Evolutionary conservation across 2,113 vertebrate genomes (phyloP).

Genomic region (Plectropomus leopardus): DNA sequence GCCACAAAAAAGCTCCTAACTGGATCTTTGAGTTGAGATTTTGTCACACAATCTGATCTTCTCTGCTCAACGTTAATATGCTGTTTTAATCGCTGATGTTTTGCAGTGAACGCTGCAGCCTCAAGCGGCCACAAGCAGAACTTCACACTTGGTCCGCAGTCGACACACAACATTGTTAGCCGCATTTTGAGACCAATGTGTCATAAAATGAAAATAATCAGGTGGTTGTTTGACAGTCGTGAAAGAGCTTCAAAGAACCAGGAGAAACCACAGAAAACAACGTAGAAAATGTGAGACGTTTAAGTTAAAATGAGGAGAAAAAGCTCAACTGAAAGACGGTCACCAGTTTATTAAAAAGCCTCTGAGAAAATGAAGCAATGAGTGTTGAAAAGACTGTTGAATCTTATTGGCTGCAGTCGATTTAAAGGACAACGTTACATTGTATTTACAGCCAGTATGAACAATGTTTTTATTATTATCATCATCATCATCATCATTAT

Average conservation of each 20-base stretch:
- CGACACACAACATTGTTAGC: too few relatives aligned
- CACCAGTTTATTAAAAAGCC: neutral
- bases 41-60: neutral
- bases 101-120: neutral
- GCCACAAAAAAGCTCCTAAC: too few relatives aligned
- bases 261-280: slow-evolving; percentile 41
- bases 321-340: neutral
- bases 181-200: neutral
- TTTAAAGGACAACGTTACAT: neutral
- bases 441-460: neutral
- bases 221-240: slow-evolving; percentile 31
- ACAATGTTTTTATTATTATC: too few relatives aligned
- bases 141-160: too few relatives aligned
- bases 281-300: neutral
- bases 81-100: neutral
- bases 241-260: slow-evolving; percentile 16
- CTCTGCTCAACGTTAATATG: neutral
- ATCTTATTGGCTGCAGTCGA: neutral
- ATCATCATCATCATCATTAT: too few relatives aligned
- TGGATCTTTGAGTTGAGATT: slow-evolving; percentile 10
- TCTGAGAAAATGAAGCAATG: neutral
- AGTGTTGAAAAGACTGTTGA: neutral
- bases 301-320: too few relatives aligned
- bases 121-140: neutral
- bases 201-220: neutral